Conservation (phyloP, 1,140 invertebrate genomes). For the Vanessa tameamea region DNA sequence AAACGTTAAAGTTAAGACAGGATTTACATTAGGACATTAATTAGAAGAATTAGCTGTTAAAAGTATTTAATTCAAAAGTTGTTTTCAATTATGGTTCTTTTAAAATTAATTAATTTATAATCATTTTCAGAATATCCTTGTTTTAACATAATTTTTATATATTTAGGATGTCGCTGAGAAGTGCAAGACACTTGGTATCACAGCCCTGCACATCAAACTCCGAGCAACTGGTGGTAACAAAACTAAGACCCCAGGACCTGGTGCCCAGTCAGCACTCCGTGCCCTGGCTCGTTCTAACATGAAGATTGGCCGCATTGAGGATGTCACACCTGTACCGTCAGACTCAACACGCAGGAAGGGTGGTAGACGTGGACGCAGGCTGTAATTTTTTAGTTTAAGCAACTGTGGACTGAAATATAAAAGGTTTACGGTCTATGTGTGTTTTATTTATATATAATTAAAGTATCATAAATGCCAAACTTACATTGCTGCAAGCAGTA, state of each 20-base stretch:
- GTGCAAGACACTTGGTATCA: constrained; percentile 98
- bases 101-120: too few species aligned
- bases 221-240: constrained; percentile 99
- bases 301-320: constrained; percentile 99
- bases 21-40: too few species aligned
- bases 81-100: too few species aligned
- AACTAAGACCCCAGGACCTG: constrained; percentile 98
- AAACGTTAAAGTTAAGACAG: too few species aligned
- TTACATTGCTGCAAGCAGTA: neutral
- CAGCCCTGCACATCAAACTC: constrained; percentile 98
- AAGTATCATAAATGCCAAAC: neutral
- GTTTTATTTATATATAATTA: constrained; percentile 46
- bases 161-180: constrained; percentile 98
- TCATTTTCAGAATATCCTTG: too few species aligned
- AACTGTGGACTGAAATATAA: constrained; percentile 70
- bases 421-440: constrained; percentile 55
- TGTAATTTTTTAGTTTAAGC: constrained; percentile 86
- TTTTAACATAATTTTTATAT: constrained; percentile 28
- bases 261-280: constrained; percentile 98
- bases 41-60: too few species aligned
- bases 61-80: too few species aligned
- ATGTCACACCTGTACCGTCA: constrained; percentile 99
- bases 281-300: constrained; percentile 99
- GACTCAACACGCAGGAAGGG: constrained; percentile 99
- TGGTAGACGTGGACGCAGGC: constrained; percentile 98